A percentile compares a stretch with the other conserved stretches of the same genome.
Evolutionary conservation across 1,140 invertebrate genomes (phyloP).

Genomic region (Patella vulgata): DNA sequence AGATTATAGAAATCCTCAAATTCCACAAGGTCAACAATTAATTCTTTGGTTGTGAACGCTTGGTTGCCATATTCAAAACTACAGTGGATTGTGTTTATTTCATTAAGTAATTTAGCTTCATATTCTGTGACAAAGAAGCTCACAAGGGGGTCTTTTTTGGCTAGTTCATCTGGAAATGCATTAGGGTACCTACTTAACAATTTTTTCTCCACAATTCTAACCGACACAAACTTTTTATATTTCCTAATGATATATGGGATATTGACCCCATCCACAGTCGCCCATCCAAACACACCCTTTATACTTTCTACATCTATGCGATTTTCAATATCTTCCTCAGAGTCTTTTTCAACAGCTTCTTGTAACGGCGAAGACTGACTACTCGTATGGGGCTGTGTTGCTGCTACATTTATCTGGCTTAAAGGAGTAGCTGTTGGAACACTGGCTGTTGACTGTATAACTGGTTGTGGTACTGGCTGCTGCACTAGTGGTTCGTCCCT

Average conservation of each 20-base stretch:
- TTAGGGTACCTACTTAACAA: conserved; percentile 69
- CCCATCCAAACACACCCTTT: conserved; percentile 90
- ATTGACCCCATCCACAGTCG: conserved; percentile 82
- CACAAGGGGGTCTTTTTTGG: conserved; percentile 70
- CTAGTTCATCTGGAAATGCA: conserved; percentile 59
- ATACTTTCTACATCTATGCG: conserved; percentile 45
- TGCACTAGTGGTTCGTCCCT: no score
- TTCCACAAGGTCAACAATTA: conserved; percentile 87
- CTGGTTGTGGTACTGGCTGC: no score
- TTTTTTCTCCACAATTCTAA: conserved; percentile 86
- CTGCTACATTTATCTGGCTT: no score
- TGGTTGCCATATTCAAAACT: conserved; percentile 89
- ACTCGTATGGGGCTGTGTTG: no score
- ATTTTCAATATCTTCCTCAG: no score
- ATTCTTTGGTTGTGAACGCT: conserved; percentile 87
- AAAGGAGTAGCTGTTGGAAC: no score
- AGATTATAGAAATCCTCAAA: conserved; percentile 87
- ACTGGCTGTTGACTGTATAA: no score
- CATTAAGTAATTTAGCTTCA: conserved; percentile 89
- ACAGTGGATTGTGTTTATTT: conserved; percentile 93
- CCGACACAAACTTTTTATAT: conserved; percentile 87
- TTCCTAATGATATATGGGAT: conserved; percentile 88
- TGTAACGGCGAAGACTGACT: no score
- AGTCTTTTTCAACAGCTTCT: no score
- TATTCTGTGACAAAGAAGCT: conserved; percentile 93